Conservation (phyloP, 2,113 vertebrate species). For the Microcebus jonahi region DNA sequence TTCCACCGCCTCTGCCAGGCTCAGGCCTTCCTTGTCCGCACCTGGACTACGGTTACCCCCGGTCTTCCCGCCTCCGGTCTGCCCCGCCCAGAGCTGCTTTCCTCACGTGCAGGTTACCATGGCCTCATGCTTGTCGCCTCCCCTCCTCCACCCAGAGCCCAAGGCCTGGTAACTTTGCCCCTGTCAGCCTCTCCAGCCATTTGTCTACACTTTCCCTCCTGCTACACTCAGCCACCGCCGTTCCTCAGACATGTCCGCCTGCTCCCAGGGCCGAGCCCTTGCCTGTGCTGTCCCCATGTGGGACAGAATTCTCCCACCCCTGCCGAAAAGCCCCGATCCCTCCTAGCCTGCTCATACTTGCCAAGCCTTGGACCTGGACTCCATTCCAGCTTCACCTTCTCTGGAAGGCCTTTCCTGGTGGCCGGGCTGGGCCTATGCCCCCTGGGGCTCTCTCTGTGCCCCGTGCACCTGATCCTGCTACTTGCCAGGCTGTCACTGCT, state of each 20-base stretch:
- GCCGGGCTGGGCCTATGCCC: background rate
- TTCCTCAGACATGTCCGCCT: background rate
- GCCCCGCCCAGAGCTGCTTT: background rate
- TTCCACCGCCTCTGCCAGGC: background rate
- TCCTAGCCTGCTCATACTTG: background rate
- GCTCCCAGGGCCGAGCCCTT: background rate
- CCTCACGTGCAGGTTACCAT: background rate
- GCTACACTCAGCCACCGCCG: fast-evolving
- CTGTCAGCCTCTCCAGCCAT: background rate
- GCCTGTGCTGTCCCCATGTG: fast-evolving
- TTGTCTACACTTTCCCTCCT: background rate
- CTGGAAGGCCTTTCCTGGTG: background rate
- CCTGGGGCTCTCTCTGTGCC: background rate
- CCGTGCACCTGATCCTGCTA: background rate
- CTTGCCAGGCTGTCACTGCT: background rate
- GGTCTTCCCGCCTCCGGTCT: background rate
- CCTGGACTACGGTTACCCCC: background rate
- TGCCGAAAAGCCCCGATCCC: fast-evolving
- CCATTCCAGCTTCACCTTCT: background rate
- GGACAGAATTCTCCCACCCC: background rate
- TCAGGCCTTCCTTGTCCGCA: background rate
- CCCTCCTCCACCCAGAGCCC: background rate
- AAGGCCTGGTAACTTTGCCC: background rate
- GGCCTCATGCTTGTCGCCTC: background rate
- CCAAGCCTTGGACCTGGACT: background rate